These are phyloP conservation scores for Drosophila vallismaia DNA, from an alignment of 2,888 invertebrate species.

Conservation along the genomic window DNA sequence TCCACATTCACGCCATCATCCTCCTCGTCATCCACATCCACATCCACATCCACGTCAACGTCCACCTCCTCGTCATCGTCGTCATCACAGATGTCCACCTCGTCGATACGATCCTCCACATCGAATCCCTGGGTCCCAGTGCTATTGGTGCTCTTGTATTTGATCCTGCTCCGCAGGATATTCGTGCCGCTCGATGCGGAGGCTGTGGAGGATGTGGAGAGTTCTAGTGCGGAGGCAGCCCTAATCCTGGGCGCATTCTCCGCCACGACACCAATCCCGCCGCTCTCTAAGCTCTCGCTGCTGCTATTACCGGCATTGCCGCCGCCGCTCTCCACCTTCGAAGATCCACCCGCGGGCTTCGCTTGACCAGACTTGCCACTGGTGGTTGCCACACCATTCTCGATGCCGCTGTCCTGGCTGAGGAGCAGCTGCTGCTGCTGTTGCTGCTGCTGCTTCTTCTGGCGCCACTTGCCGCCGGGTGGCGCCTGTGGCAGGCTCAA, in stretches of 20 bases:
- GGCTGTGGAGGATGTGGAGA: constrained; percentile 52
- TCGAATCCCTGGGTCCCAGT: constrained; percentile 75
- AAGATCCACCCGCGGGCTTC: constrained; percentile 20
- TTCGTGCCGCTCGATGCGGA: constrained; percentile 16
- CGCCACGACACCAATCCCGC: constrained; percentile 60
- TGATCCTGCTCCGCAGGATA: constrained; percentile 64
- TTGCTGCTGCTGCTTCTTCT: constrained; percentile 45
- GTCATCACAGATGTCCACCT: constrained; percentile 72
- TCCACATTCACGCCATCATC: constrained; percentile 53
- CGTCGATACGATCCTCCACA: constrained; percentile 80
- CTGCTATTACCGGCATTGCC: constrained; percentile 72
- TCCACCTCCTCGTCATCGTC: constrained; percentile 60
- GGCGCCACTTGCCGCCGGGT: constrained; percentile 62
- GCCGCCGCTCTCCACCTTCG: too few relatives aligned
- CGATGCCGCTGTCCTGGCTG: constrained; percentile 84
- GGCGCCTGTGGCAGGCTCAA: constrained; percentile 73
- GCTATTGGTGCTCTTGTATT: constrained; percentile 79
- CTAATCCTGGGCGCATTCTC: constrained; percentile 52
- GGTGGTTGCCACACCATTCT: constrained; percentile 52
- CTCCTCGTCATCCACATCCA: constrained; percentile 39
- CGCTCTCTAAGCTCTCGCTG: constrained; percentile 80
- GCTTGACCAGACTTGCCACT: not conserved
- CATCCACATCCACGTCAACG: constrained; percentile 46
- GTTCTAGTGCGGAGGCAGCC: constrained; percentile 65
- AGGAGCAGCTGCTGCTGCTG: constrained; percentile 70